Base-by-base conservation (phyloP, 1,140 invertebrate species). In the Nebria ingens region DNA sequence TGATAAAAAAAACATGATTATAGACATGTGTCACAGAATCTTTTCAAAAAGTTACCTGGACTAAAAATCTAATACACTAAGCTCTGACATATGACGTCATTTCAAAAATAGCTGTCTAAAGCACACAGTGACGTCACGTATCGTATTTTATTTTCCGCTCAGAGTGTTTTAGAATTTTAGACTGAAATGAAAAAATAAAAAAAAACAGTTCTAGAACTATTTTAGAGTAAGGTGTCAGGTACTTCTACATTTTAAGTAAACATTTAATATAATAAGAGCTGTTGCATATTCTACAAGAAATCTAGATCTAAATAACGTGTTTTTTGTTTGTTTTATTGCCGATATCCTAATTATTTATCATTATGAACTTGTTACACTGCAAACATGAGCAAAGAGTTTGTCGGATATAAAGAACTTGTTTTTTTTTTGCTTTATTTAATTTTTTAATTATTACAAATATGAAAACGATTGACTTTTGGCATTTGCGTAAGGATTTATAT, bases 391-490 rank as follows among this genome's bases (percentile, higher is more conserved):
- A 45, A 45, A 45, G 15, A 12, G n/a, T 45, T 45, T 17, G 15
- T 45, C 15, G 40, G 17, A 45, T 45, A 45, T 45, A 45, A 17
- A 45, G 40, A 45, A 45, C 40, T 45, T 45, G 40, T 29, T 29
- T 29, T 29, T 29, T 29, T 13, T 6, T 29, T n/a, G 13, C n/a
- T n/a, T n/a, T n/a, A n/a, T n/a, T n/a, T n/a, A 34, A n/a, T 34
- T 6, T 6, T 34, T 34, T n/a, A 34, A 34, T 6, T 45, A 4
- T 12, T 45, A 17, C 15, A 45, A 45, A n/a, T 34, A 34, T 34
- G 3, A 45, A 45, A 11, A 45, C 40, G 40, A 45, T 45, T 45
- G 40, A 45, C 40, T 12, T 34, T 45, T 45, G 40, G 40, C 40
- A 17, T 45, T 45, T 45, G 25, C 9, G 6, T 45, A 12, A 45